Evolutionary conservation across 2,888 invertebrate genomes (phyloP).

Genomic region (Yponomeuta evonymella): DNA sequence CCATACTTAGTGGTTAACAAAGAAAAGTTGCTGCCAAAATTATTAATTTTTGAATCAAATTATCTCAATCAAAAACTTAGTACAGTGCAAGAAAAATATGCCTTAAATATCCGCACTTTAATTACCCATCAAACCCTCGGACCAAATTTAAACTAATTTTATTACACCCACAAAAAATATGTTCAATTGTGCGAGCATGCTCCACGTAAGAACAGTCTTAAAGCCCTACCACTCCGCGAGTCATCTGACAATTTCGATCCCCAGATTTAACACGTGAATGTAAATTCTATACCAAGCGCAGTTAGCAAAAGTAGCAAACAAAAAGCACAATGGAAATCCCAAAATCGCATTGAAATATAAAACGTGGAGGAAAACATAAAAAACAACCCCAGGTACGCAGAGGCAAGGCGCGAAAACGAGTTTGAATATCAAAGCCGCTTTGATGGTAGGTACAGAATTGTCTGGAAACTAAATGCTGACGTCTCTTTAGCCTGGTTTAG

Average conservation of each 20-base stretch:
- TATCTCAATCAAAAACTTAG: no score
- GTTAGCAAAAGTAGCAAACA: background rate
- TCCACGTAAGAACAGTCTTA: no score
- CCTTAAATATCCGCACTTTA: no score
- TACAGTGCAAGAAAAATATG: no score
- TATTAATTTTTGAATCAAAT: no score
- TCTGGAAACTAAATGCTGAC: background rate
- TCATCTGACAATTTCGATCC: background rate
- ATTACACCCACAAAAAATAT: no score
- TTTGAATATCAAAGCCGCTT: background rate
- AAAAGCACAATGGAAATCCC: background rate
- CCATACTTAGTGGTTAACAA: no score
- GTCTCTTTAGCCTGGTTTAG: background rate
- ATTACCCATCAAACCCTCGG: no score
- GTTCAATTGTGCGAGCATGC: no score
- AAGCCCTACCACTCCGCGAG: background rate
- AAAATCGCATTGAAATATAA: background rate
- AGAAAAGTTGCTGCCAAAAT: no score
- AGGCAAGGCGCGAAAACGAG: background rate
- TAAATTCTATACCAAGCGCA: background rate
- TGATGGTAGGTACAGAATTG: background rate
- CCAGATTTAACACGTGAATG: background rate
- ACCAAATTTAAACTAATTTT: no score
- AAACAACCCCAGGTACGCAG: background rate
- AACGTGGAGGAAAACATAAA: background rate